Evolutionary conservation across 2,888 invertebrate species (phyloP).

Genomic region (Tyria jacobaeae): DNA sequence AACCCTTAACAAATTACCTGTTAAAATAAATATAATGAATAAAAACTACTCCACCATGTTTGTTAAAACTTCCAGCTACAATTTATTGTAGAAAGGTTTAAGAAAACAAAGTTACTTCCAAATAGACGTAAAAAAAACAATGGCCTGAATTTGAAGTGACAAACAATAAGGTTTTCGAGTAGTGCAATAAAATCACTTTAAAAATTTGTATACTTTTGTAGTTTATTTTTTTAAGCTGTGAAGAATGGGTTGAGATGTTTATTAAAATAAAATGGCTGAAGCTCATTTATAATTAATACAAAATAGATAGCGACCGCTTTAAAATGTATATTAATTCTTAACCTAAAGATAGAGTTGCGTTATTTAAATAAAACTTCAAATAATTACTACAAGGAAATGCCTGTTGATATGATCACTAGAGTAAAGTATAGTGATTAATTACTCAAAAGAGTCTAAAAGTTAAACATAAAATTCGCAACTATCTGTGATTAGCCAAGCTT

Average conservation of each 20-base stretch:
- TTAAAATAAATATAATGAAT: background rate
- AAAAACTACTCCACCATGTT: constrained; percentile 2
- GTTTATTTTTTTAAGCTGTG: constrained; percentile 32
- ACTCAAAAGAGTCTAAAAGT: background rate
- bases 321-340: too few relatives aligned
- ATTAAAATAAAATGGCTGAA: too few relatives aligned
- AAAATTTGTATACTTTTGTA: constrained; percentile 41
- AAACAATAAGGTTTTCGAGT: constrained; percentile 51
- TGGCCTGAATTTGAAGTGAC: constrained; percentile 46
- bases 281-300: too few relatives aligned
- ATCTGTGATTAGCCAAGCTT: background rate
- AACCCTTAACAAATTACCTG: background rate
- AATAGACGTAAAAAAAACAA: constrained; percentile 37
- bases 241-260: constrained; percentile 18
- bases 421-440: background rate
- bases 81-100: constrained; percentile 24
- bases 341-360: too few relatives aligned
- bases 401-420: background rate
- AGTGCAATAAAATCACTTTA: constrained; percentile 52
- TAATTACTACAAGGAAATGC: too few relatives aligned
- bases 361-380: too few relatives aligned
- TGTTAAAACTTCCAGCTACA: constrained; percentile 17
- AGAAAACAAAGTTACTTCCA: constrained; percentile 39
- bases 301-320: too few relatives aligned
- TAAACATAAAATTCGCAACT: constrained; percentile 1